phyloP scores from a whole-genome alignment of 2,888 invertebrate species.

The Perdita meconis region DNA sequence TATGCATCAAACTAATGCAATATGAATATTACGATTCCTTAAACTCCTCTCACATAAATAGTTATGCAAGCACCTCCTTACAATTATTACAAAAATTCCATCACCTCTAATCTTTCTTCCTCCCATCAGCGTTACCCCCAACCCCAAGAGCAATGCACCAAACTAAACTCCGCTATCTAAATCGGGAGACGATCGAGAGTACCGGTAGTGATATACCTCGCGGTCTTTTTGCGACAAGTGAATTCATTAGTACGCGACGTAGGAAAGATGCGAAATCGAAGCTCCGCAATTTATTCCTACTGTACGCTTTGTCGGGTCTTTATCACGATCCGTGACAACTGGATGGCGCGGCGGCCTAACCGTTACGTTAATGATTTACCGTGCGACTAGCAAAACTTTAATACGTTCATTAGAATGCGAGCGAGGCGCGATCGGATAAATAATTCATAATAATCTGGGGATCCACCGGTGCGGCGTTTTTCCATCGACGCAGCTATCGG shows the following conservation, averaged over 20 bases:
- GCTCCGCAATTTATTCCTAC: constrained; percentile 5
- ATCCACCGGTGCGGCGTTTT: constrained; percentile 22
- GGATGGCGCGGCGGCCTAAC: background rate
- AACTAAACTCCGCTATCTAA: too few relatives aligned
- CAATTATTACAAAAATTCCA: too few relatives aligned
- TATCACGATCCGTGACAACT: constrained; percentile 8
- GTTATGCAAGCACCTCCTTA: too few relatives aligned
- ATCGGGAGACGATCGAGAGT: background rate
- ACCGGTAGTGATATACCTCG: background rate
- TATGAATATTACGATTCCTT: too few relatives aligned
- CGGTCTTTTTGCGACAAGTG: background rate
- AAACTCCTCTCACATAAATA: too few relatives aligned
- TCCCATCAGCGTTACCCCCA: background rate
- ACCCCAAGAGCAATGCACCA: too few relatives aligned
- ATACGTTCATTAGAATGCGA: constrained; percentile 21
- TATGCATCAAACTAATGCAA: too few relatives aligned
- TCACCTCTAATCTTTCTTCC: background rate
- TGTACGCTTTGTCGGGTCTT: constrained; percentile 3
- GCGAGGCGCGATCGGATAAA: constrained; percentile 21
- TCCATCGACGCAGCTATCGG: background rate
- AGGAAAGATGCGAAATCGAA: background rate
- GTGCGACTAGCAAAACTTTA: constrained; percentile 5
- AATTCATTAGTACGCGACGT: constrained; percentile 5
- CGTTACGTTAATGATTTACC: constrained; percentile 35
- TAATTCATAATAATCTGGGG: constrained; percentile 49